Evolutionary conservation across 2,888 invertebrate genomes (phyloP).

Genomic region (Chironomus riparius): DNA sequence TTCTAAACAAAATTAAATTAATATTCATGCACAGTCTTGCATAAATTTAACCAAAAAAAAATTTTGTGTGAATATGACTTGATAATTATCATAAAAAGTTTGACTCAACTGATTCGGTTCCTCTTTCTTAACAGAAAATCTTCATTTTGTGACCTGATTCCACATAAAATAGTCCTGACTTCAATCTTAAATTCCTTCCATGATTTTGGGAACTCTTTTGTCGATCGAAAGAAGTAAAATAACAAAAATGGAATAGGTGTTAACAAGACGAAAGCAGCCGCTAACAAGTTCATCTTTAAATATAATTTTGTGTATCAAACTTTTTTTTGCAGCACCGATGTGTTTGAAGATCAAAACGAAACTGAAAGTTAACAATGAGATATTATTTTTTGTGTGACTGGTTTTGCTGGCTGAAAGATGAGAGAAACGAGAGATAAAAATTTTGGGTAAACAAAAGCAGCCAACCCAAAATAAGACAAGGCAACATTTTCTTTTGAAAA

Average conservation of each 20-base stretch:
- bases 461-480: too few relatives aligned
- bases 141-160: constrained; percentile 37
- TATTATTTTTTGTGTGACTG: background rate
- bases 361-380: background rate
- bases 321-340: background rate
- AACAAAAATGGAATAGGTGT: background rate
- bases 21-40: background rate
- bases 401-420: background rate
- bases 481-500: background rate
- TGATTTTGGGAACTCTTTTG: constrained; percentile 39
- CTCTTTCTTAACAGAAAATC: constrained; percentile 35
- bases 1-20: background rate
- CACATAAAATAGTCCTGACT: constrained; percentile 38
- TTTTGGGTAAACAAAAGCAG: background rate
- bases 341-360: background rate
- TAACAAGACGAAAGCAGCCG: too few relatives aligned
- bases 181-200: constrained; percentile 42
- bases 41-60: background rate
- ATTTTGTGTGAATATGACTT: too few relatives aligned
- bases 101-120: constrained; percentile 39
- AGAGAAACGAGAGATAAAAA: background rate
- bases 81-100: background rate
- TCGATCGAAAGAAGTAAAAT: constrained; percentile 40
- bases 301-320: too few relatives aligned
- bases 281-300: too few relatives aligned